Evolutionary conservation across 2,113 vertebrate species (phyloP), one percentile per base, ranked within the genome.

Genomic region (Cyanoramphus novaezelandiae): DNA sequence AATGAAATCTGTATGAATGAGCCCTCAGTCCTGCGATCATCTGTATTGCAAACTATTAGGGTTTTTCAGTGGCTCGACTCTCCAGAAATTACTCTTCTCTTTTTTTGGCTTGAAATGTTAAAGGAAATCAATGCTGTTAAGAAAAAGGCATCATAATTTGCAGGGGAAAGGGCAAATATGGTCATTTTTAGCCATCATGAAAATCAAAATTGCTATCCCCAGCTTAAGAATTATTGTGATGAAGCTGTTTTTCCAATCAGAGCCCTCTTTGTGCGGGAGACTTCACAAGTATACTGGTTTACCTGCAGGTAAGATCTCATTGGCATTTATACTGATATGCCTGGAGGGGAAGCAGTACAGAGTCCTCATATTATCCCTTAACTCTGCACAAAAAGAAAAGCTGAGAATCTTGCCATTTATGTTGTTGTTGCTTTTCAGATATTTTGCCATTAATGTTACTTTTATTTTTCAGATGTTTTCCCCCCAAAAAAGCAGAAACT

Each of bases 121-220:
- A 95, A 96, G 93, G 96, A 96, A 96, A 97, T 96, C 92, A 94
- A 97, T 96, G 88, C 57, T 82, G 62, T 91, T 95, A 84, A 83
- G 88, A 89, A 96, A 89, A 91, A 91, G 86, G 86, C 95, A 94
- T 91, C 90, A 92, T 84, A 88, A 95, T 96, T 96, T 79, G 77
- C 77, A 52, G 69, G 47, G 68, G 88, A 80, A 92, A 92, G 92
- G 94, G 83, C 67, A 86, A 84, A 90, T 62, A 21, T 53, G 86
- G 80, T 88, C 86, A 92, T 88, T 95, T 94, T 90, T 80, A 92
- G 80, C 82, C 88, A 90, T 89, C 83, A 18, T 13, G 50, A 49
- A 93, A 95, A 81, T 88, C 94, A 92, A 96, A 96, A 93, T 94
- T 89, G 86, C 86, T 89, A 79, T 81, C 69, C n/a, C 86, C 70